phyloP scores from a whole-genome alignment of 1,140 invertebrate species.

The Asobara japonica region DNA sequence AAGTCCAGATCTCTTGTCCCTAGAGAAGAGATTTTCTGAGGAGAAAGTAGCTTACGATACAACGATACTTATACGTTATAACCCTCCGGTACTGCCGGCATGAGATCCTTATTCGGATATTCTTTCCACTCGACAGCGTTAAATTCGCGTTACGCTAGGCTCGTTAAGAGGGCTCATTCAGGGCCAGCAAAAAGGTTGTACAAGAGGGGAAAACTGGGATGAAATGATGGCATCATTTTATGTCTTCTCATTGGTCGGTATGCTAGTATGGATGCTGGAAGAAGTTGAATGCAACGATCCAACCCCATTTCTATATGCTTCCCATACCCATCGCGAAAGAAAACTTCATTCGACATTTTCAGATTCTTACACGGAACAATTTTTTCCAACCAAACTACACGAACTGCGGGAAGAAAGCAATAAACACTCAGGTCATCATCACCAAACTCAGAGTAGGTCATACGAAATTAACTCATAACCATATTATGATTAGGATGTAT shows the following conservation, averaged over 20 bases:
- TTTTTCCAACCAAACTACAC: too few relatives aligned
- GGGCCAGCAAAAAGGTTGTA: neutral
- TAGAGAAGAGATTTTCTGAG: neutral
- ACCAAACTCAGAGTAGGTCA: too few relatives aligned
- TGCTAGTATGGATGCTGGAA: neutral
- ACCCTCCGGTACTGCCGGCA: neutral
- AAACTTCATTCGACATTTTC: too few relatives aligned
- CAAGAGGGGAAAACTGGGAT: neutral
- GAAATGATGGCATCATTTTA: slow-evolving; percentile 1
- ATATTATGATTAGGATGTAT: too few relatives aligned
- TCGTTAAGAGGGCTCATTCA: slow-evolving; percentile 21
- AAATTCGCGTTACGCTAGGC: slow-evolving; percentile 18
- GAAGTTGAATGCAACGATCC: neutral
- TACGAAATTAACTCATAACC: too few relatives aligned
- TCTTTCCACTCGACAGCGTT: slow-evolving; percentile 25
- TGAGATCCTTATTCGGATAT: slow-evolving; percentile 23
- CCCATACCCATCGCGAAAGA: neutral
- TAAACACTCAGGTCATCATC: too few relatives aligned
- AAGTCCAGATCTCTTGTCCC: neutral
- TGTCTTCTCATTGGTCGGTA: neutral
- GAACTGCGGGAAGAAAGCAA: too few relatives aligned
- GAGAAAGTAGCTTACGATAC: neutral
- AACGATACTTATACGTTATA: neutral
- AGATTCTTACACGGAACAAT: too few relatives aligned
- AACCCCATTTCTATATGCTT: neutral